phyloP scores from a whole-genome alignment of 2,797 vertebrate species.

The Fistularia commersonii region DNA sequence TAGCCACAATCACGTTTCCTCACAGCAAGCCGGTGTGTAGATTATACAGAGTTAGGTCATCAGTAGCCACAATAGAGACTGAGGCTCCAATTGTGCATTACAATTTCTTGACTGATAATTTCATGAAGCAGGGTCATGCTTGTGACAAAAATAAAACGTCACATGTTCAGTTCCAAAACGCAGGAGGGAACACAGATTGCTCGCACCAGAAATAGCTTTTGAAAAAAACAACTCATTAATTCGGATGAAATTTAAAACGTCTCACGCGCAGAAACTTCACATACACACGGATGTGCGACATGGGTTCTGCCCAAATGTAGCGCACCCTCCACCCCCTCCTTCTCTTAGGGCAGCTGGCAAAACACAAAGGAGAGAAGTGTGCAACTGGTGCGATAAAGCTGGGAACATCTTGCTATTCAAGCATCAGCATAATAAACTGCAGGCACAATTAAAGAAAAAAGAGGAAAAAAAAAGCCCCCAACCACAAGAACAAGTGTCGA shows the following conservation, averaged over 20 bases:
- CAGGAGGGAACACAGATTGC: too few relatives aligned
- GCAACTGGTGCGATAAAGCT: conserved; percentile 79
- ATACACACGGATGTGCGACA: conserved; percentile 28
- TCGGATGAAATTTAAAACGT: conserved; percentile 19
- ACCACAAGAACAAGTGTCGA: conserved; percentile 51
- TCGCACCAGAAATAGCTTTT: not conserved
- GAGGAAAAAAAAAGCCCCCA: conserved; percentile 23
- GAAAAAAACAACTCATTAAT: conserved; percentile 19
- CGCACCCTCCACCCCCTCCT: conserved; percentile 14
- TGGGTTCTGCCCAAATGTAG: conserved; percentile 23
- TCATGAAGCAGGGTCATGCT: too few relatives aligned
- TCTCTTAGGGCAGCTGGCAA: conserved; percentile 73
- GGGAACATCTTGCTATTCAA: conserved; percentile 74
- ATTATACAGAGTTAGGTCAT: too few relatives aligned
- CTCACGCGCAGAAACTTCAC: conserved; percentile 20
- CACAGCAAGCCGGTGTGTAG: too few relatives aligned
- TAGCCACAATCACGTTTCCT: too few relatives aligned
- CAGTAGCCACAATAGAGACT: too few relatives aligned
- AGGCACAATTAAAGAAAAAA: conserved; percentile 53
- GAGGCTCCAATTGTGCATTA: too few relatives aligned
- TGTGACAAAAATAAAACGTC: too few relatives aligned
- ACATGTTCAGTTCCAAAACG: too few relatives aligned
- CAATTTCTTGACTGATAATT: too few relatives aligned
- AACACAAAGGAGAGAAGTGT: conserved; percentile 79
- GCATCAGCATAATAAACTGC: conserved; percentile 71